Base-by-base conservation (phyloP, 2,797 vertebrate genomes). In the Chromobotia macracanthus region DNA sequence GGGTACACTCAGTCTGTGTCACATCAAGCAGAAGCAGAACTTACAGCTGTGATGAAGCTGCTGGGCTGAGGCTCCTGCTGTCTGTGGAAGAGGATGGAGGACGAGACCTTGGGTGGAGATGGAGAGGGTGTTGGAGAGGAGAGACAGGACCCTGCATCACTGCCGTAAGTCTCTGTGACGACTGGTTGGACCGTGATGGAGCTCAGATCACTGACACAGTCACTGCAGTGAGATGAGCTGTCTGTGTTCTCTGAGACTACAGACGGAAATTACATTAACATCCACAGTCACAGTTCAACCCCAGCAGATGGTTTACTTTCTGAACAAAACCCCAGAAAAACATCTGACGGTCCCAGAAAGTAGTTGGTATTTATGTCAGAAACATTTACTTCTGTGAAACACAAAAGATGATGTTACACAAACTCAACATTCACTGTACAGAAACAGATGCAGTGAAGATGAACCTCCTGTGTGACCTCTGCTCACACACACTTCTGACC, bases 1-100 rank as follows among this genome's bases (percentile, higher is more conserved):
- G 28, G 28, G 28, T 28, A 4, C 28, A 4, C 28, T 28, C 3
- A 16, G 46, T 3, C 16, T 13, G 46, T 13, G 46, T 50, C 46
- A 50, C 15, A 3, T 50, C 12, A 46, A 8, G 9, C 44, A 46
- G 38, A 1, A 16, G 7, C 11, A 23, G 41, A 19, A 56, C 94
- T 93, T 85, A 95, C 93, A 83, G 92, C 90, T 67, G 93, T 93
- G 87, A 94, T 93, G 84, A 91, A 94, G 58, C 88, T 92, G 80
- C 87, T 90, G 82, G 85, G 88, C 61, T 88, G 89, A 1, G 86
- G 89, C 41, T 89, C 89, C 51, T 89, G 88, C 19, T 91, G 91
- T 72, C 90, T 92, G 81, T 90, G 87, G 63, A 92, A 93, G 25
- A 92, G 86, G 0, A 79, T 21, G 31, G 79, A 73, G 55, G 74